Base-by-base conservation (phyloP, 2,888 invertebrate genomes). In the Hydriomena furcata region DNA sequence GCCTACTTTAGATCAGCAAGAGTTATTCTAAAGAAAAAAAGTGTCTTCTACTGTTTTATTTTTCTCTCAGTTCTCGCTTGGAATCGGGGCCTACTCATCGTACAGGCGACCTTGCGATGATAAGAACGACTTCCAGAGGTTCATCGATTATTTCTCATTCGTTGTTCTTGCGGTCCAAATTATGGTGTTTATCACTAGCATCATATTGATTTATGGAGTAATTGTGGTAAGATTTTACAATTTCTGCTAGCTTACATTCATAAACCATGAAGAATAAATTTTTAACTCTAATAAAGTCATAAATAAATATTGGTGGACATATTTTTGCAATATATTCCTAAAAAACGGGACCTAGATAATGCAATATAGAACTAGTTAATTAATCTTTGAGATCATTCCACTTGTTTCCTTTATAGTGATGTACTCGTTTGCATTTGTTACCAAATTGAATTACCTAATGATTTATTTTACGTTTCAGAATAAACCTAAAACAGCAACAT, bases 1-100 rank as follows among this genome's bases (percentile, higher is more conserved):
- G n/a, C n/a, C n/a, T n/a, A n/a, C n/a, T n/a, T n/a, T n/a, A n/a
- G n/a, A n/a, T n/a, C n/a, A n/a, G n/a, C n/a, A n/a, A n/a, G n/a
- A n/a, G n/a, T n/a, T n/a, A n/a, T n/a, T n/a, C n/a, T 27, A 8
- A 27, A 8, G 1, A 10, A n/a, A 10, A 10, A 10, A 10, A 7
- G 10, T 10, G 27, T 8, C 10, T 27, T 4, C 17, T 30, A 13
- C n/a, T 25, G 2, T 7, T 20, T 34, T 8, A 5, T 27, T 1
- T 31, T 41, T 12, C 17, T 7, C 25, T 25, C 23, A 34, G 42
- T 5, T 25, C 5, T 42, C 42, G 7, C 7, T 34, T 4, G 42
- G 32, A 10, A 12, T 30, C 7, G 24, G 31, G 2, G 13, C 13
- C 11, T 32, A 32, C 30, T 24, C 41, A 8, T 8, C 11, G 1